Evolutionary conservation across 2,888 invertebrate species (phyloP).

Genomic region (Cephonodes hylas): DNA sequence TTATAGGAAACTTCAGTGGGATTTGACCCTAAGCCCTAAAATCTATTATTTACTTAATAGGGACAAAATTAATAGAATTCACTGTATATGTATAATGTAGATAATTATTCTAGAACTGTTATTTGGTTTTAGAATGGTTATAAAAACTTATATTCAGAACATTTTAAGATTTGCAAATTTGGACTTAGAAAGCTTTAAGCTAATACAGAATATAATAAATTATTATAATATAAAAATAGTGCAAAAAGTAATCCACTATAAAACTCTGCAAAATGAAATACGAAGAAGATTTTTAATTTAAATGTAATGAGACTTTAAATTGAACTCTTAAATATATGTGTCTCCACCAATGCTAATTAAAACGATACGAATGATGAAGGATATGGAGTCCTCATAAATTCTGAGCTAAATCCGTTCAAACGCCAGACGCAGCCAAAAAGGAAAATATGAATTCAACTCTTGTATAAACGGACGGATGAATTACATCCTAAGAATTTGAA

Average conservation of each 20-base stretch:
- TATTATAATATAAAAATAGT: too few species aligned
- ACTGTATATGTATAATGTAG: too few species aligned
- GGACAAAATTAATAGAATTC: too few species aligned
- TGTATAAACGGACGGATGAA: not conserved
- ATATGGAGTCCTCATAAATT: not conserved
- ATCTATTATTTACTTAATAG: not conserved
- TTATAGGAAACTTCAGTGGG: not conserved
- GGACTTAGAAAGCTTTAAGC: too few species aligned
- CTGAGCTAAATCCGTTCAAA: not conserved
- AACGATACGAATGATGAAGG: not conserved
- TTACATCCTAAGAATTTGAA: not conserved
- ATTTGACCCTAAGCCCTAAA: not conserved
- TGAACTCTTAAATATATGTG: too few species aligned
- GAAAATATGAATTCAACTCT: not conserved
- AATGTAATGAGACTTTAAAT: too few species aligned
- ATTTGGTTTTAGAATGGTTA: too few species aligned
- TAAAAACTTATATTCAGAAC: too few species aligned
- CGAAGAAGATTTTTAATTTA: not conserved
- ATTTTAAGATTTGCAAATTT: too few species aligned
- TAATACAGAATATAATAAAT: too few species aligned
- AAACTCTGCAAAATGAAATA: not conserved
- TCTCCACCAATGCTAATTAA: not conserved
- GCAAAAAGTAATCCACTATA: too few species aligned
- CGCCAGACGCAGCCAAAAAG: not conserved
- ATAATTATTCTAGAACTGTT: too few species aligned